phyloP scores from a whole-genome alignment of 2,113 vertebrate species.

The Dicerorhinus sumatrensis region DNA sequence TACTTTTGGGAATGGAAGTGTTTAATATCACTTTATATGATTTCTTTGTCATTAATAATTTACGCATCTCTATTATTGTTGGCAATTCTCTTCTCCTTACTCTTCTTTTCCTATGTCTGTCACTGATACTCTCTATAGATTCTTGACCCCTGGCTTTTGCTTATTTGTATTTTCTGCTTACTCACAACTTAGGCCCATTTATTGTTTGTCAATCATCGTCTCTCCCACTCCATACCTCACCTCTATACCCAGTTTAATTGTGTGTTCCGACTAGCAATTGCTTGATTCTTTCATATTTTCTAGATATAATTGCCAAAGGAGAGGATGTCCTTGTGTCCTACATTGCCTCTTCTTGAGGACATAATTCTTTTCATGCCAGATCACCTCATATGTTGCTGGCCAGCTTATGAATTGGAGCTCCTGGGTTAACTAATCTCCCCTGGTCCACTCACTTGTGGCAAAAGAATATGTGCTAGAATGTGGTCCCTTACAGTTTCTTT shows the following conservation, averaged over 20 bases:
- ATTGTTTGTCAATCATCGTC: not conserved
- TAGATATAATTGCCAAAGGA: not conserved
- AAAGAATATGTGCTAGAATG: not conserved
- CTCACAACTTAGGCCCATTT: not conserved
- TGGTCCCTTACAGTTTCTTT: not conserved
- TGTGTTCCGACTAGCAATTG: not conserved
- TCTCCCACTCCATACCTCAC: not conserved
- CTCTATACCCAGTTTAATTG: not conserved
- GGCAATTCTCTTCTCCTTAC: not conserved
- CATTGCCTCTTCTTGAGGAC: not conserved
- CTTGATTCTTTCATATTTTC: not conserved
- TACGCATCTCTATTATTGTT: not conserved
- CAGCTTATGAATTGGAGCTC: not conserved
- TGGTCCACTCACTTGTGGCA: not conserved
- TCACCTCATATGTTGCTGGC: not conserved
- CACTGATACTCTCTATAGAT: not conserved
- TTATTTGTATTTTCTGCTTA: not conserved
- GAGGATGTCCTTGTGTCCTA: not conserved
- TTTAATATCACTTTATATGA: not conserved
- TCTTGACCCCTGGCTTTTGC: not conserved
- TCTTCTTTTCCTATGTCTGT: not conserved
- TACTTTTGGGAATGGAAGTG: not conserved
- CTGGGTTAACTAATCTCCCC: not conserved
- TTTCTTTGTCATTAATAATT: not conserved
- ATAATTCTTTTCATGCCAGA: not conserved